Percentiles rank a stretch among this genome's conserved stretches.
Conservation (phyloP, 35 echinoderm and acorn worm genomes). For the Heliocidaris tuberculata region DNA sequence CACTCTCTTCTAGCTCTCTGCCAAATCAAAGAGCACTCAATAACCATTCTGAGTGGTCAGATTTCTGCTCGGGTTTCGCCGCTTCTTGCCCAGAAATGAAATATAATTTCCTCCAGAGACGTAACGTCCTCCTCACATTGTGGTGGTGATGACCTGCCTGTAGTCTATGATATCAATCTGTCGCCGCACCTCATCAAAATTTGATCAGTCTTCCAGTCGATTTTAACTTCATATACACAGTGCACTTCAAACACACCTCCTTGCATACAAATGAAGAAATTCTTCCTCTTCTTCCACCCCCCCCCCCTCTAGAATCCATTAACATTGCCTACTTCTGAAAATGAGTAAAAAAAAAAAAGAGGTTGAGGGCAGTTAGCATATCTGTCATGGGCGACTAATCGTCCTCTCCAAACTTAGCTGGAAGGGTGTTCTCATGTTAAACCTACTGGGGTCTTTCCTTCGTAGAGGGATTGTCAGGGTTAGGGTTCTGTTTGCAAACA, state of each 20-base stretch:
- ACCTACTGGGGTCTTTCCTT: slow-evolving; percentile 13
- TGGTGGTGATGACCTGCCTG: slow-evolving; percentile 36
- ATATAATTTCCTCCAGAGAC: slow-evolving; percentile 65
- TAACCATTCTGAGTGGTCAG: slow-evolving; percentile 61
- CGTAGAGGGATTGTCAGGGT: slow-evolving; percentile 23
- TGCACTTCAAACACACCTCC: background rate
- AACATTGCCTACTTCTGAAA: background rate
- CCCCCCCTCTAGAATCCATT: background rate
- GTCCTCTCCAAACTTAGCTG: background rate
- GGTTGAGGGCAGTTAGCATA: background rate
- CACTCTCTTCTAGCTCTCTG: slow-evolving; percentile 7
- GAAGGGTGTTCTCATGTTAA: background rate
- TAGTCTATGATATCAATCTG: slow-evolving; percentile 67
- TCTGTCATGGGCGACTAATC: background rate
- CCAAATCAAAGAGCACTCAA: slow-evolving; percentile 68
- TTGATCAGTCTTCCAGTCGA: slow-evolving; percentile 60
- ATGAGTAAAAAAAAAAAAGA: background rate
- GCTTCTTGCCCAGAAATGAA: slow-evolving; percentile 53
- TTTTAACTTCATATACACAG: slow-evolving; percentile 33
- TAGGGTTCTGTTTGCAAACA: slow-evolving; percentile 45
- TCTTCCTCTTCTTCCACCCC: background rate
- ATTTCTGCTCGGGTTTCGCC: slow-evolving; percentile 66
- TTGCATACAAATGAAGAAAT: background rate
- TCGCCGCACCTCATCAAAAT: slow-evolving; percentile 56
- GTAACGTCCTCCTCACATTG: slow-evolving; percentile 29